phyloP scores from a whole-genome alignment of 2,113 vertebrate species.

The Rhabdornis inornatus region DNA sequence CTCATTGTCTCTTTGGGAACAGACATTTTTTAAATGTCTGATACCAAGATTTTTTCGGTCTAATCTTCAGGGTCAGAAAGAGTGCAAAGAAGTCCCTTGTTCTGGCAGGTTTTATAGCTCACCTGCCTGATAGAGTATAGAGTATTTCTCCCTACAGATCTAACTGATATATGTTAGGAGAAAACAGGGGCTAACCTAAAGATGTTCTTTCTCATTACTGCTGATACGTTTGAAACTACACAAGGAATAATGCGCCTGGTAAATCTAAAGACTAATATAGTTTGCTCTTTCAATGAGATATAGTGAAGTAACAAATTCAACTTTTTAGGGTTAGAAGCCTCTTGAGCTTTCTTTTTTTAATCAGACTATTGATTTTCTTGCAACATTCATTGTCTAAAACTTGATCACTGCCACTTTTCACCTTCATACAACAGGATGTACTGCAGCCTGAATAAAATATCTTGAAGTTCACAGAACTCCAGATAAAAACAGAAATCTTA shows the following conservation, averaged over 20 bases:
- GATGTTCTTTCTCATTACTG: constrained; percentile 51
- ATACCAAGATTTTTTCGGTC: background rate
- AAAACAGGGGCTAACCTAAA: constrained; percentile 32
- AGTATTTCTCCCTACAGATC: constrained; percentile 29
- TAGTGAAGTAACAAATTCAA: constrained; percentile 68
- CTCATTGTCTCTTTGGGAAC: background rate
- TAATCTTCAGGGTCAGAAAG: background rate
- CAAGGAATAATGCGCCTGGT: constrained; percentile 37
- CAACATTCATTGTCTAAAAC: constrained; percentile 57
- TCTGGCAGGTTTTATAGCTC: constrained; percentile 7
- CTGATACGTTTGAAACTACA: constrained; percentile 22
- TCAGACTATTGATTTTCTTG: constrained; percentile 70
- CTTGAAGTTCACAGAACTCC: background rate
- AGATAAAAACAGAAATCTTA: background rate
- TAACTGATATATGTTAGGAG: background rate
- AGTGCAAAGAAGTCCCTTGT: background rate
- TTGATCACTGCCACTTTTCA: constrained; percentile 44
- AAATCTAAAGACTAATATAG: constrained; percentile 47
- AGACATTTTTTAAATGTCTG: background rate
- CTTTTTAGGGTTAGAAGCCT: constrained; percentile 70
- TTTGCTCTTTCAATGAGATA: constrained; percentile 60
- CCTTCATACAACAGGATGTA: background rate
- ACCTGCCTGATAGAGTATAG: background rate
- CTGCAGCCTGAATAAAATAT: constrained; percentile 19
- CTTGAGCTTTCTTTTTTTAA: constrained; percentile 69